Evolutionary conservation across 2,888 invertebrate species (phyloP), one percentile per base, ranked within the genome.

Genomic region (Hetaerina titia): DNA sequence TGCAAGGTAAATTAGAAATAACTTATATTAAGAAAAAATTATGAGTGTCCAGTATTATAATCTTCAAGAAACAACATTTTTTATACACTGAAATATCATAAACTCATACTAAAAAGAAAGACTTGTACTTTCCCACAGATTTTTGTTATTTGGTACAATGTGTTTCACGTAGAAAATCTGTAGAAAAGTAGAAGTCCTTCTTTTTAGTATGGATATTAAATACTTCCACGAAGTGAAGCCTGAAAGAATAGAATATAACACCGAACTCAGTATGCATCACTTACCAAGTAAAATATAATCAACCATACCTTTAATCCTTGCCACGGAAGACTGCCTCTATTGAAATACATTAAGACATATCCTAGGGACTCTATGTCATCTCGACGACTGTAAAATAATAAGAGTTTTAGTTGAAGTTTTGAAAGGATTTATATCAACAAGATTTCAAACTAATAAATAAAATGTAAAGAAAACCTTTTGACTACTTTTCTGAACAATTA

Each of bases 331-430:
- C 98, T 98, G 95, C 99, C 99, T 97, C 97, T 97, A 97, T 98
- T 99, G 97, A 99, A 99, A 97, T 99, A 99, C 99, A 99, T 99
- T 96, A 99, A 98, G 96, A 99, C 99, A 97, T 99, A 99, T 96
- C 99, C 99, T 96, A 99, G 98, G 19, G 99, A 99, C 97, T 99
- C 99, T 99, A 99, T 99, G 97, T 99, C 99, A 97, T 99, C 99
- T 96, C 99, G 98, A 96, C 99, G 98, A 96, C 99, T 99, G 96
- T 60, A 96, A 96, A 94, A 95, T 95, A 87, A 95, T 45, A 90
- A 88, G 13, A 95, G 87, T 25, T 64, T 58, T 13, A 25, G 19
- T 8, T 2, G n/a, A 89, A 74, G 25, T 95, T 74, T 8, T n/a
- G 57, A 74, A 74, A n/a, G n/a, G 4, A 45, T 45, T 2, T 45